Conservation (phyloP, 2,113 vertebrate genomes). For the Sphyrna mokarran region DNA sequence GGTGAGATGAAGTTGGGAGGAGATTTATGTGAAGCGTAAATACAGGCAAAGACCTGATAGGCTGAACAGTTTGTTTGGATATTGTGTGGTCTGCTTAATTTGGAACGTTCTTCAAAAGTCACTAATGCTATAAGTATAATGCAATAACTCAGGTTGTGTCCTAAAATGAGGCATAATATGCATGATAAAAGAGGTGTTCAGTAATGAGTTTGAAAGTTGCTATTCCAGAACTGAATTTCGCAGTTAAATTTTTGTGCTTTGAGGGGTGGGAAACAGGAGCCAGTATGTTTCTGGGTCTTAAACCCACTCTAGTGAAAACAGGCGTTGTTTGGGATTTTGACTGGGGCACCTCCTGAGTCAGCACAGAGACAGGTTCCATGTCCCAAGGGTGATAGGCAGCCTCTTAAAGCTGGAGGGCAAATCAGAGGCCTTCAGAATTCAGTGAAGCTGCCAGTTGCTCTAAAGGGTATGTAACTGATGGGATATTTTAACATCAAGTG, state of each 20-base stretch:
- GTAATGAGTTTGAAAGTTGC: background rate
- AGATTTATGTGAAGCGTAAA: background rate
- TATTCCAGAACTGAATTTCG: too few relatives aligned
- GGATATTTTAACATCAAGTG: background rate
- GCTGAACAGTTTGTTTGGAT: background rate
- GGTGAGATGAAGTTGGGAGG: background rate
- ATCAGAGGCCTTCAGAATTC: background rate
- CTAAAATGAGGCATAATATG: too few relatives aligned
- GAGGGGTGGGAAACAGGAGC: background rate
- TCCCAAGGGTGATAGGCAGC: background rate
- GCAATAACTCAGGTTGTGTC: background rate
- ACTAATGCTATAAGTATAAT: background rate
- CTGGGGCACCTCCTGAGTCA: background rate
- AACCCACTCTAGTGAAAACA: background rate
- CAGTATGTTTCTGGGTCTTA: background rate
- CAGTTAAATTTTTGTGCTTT: background rate
- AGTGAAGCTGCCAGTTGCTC: too few relatives aligned
- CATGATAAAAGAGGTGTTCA: background rate
- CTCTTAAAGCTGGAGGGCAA: background rate
- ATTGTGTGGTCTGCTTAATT: background rate
- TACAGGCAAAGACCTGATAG: background rate
- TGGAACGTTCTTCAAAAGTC: background rate
- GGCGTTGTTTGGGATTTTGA: too few relatives aligned
- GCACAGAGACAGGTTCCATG: background rate
- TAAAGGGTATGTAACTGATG: background rate